Evolutionary conservation across 1,140 invertebrate species (phyloP), one percentile per base, ranked within the genome.

Genomic region (Thereuonema tuberculata): DNA sequence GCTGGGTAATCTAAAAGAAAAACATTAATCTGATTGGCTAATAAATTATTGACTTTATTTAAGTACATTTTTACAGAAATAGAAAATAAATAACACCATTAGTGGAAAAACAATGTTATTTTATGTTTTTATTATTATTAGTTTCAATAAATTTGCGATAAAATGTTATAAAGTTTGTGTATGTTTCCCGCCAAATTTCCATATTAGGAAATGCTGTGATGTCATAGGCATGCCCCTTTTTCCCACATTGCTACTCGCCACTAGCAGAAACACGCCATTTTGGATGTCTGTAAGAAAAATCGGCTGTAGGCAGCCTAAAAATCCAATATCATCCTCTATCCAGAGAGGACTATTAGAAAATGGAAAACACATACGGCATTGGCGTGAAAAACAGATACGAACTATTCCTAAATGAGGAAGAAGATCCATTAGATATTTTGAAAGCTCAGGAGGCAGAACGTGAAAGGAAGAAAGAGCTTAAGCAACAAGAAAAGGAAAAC

Each of bases 311-410:
- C 63, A 69, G 71, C 69, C 67, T 66, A 67, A 63, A 69, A 70
- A 74, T 74, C 74, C 68, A 68, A 70, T 68, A 67, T 62, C 69
- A 74, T 74, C 74, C 72, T 74, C 72, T 68, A 58, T 24, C 53
- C 61, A 58, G 57, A 70, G 69, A 71, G 71, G 72, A 74, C 70
- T 65, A 70, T 53, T 48, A 28, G 60, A 65, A 61, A 55, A 95
- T 95, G 90, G 90, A 93, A 78, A 87, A 84, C 78, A 80, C 84
- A 70, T 95, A 94, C 82, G 92, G 88, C 72, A 87, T 93, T 74
- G 87, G 87, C 66, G 84, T 91, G 65, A 83, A 82, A 69, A 96
- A 96, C 79, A 86, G 92, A 78, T 95, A 89, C 78, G 86, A 83
- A 74, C 82, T 93, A 74, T 91, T 92, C 75, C 81, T 92, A 72